Base-by-base conservation (phyloP, 2,888 invertebrate species). In the Monopis laevigella region DNA sequence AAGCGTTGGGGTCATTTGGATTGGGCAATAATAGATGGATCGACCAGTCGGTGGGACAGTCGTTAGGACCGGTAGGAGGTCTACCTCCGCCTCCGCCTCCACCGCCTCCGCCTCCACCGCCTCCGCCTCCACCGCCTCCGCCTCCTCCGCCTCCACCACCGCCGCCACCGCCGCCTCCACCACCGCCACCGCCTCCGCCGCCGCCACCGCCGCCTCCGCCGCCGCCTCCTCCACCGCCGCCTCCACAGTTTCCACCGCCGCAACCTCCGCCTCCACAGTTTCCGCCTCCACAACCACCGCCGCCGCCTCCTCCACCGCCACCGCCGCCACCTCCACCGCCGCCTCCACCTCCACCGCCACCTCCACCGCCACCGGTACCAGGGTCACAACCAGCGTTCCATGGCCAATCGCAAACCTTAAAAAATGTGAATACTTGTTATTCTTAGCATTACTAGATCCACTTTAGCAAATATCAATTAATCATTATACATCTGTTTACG, bases 111-210 rank as follows among this genome's bases (percentile, higher is more conserved):
- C 26, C 44, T 1, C 26, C 41, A 4, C 14, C 26, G 1, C 32
- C 43, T 1, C 24, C 34, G 4, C 21, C 42, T 8, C 11, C 11
- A 5, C 12, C 29, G 5, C 29, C 11, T 4, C 12, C 29, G 12
- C 29, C 43, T 0, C 48, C 43, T 43, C 71, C 69, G 11, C 62
- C 63, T 3, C 67, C 68, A 28, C 50, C 0, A 61, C 28, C 42
- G 2, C 41, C 46, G 1, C 39, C 45, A 6, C 21, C 43, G 4
- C 26, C 40, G 1, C 40, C 46, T 3, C 5, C 5, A 12, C 40
- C 32, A 13, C 11, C 11, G n/a, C 29, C 29, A 5, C n/a, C 11
- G 5, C 29, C 29, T 4, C 11, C n/a, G n/a, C 29, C 29, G n/a
- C 7, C 6, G 5, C 29, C 29, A 29, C 11, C 11, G 4, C 29